A percentile compares a stretch with the other conserved stretches of the same genome.
Evolutionary conservation across 2,888 invertebrate species (phyloP).

Genomic region (Gryllus longicercus): DNA sequence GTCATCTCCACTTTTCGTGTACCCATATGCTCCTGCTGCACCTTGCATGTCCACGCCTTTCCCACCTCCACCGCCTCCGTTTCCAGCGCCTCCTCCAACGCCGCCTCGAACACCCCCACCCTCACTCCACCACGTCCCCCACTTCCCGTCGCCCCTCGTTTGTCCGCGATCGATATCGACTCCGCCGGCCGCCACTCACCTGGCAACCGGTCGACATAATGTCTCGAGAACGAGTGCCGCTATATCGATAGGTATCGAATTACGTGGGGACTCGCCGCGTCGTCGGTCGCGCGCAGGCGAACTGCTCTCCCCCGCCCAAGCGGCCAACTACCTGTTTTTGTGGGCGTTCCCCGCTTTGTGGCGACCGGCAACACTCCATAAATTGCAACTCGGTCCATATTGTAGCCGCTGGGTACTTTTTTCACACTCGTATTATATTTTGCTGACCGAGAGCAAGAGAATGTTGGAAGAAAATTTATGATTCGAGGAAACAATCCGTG

Average conservation of each 20-base stretch:
- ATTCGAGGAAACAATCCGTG: too few relatives aligned
- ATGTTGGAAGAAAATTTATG: too few relatives aligned
- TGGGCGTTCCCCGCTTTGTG: background rate
- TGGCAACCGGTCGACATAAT: background rate
- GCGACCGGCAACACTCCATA: background rate
- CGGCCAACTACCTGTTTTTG: background rate
- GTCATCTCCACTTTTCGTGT: background rate
- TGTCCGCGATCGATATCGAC: conserved; percentile 5
- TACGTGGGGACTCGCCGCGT: background rate
- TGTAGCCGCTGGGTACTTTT: too few relatives aligned
- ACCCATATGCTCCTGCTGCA: background rate
- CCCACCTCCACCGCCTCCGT: background rate
- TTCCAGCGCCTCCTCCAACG: background rate
- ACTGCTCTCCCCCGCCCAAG: background rate
- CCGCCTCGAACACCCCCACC: background rate
- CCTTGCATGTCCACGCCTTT: background rate
- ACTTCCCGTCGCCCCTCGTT: background rate
- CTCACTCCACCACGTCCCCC: background rate
- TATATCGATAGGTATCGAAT: conserved; percentile 17
- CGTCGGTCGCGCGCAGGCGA: background rate
- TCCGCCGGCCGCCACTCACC: background rate
- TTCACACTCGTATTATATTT: too few relatives aligned
- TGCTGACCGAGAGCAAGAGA: too few relatives aligned
- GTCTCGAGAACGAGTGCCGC: background rate
- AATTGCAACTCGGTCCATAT: background rate